These are phyloP conservation scores for Andrena marginata DNA, from an alignment of 2,888 invertebrate genomes.

Conservation along the genomic window DNA sequence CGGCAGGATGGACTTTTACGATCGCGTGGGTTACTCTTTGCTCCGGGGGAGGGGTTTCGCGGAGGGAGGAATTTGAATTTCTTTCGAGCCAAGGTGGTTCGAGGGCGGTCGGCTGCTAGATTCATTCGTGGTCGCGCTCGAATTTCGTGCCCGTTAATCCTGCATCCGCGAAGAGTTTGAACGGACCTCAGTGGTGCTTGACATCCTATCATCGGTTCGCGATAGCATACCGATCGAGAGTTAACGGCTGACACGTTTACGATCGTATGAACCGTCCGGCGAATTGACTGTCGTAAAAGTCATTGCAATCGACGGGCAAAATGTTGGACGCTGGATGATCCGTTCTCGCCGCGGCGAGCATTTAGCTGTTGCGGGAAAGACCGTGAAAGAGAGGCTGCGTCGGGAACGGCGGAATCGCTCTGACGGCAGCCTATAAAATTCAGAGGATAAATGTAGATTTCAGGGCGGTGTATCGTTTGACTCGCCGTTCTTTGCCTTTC, in stretches of 20 bases:
- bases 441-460: conserved; percentile 80
- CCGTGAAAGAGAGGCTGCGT: conserved; percentile 70
- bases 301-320: conserved; percentile 81
- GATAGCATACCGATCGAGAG: conserved; percentile 56
- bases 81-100: not conserved
- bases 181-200: not conserved
- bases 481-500: conserved; percentile 68
- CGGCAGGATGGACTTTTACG: conserved; percentile 2
- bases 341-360: conserved; percentile 74
- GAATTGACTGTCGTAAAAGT: conserved; percentile 80
- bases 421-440: conserved; percentile 79
- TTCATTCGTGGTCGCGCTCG: not conserved
- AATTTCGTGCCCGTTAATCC: conserved; percentile 7
- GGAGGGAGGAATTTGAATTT: not conserved
- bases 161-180: not conserved
- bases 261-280: conserved; percentile 74
- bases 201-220: conserved; percentile 28
- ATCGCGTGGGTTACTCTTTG: not conserved
- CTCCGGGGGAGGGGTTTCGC: not conserved
- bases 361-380: conserved; percentile 80
- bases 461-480: conserved; percentile 81
- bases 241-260: conserved; percentile 73
- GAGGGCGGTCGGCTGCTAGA: not conserved
- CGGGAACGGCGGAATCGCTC: conserved; percentile 54
- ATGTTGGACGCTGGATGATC: conserved; percentile 73